Evolutionary conservation across 2,113 vertebrate species (phyloP).

Genomic region (Pygoscelis antarcticus): DNA sequence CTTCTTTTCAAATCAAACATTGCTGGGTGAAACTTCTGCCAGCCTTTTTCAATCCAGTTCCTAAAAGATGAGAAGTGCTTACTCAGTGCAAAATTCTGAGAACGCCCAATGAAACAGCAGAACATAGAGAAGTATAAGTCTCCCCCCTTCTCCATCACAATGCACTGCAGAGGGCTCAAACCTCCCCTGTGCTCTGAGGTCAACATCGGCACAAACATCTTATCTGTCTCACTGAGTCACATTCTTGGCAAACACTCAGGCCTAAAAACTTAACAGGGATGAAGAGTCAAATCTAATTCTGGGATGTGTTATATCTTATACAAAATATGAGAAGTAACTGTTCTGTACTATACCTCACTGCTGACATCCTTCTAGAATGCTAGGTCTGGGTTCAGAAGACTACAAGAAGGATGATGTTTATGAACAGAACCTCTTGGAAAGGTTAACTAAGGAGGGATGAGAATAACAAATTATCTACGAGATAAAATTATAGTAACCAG

Average conservation of each 20-base stretch:
- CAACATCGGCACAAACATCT: background rate
- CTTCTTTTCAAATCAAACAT: background rate
- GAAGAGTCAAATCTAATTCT: background rate
- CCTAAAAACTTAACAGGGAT: background rate
- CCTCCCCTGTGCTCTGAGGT: background rate
- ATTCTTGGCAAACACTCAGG: background rate
- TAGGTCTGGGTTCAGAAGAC: conserved; percentile 33
- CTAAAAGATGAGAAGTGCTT: background rate
- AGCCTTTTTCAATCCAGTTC: background rate
- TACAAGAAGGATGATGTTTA: conserved; percentile 32
- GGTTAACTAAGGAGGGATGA: conserved; percentile 41
- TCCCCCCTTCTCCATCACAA: background rate
- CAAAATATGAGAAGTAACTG: background rate
- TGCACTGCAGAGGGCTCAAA: background rate
- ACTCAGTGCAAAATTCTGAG: background rate
- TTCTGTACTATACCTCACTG: conserved; percentile 43
- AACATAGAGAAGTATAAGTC: background rate
- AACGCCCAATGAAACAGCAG: background rate
- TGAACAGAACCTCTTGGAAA: conserved; percentile 43
- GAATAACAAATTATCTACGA: conserved; percentile 42
- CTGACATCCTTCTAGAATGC: conserved; percentile 33
- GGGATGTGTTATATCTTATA: background rate
- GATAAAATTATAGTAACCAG: conserved; percentile 9
- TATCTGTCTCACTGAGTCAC: background rate
- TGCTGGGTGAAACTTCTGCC: background rate